Evolutionary conservation across 2,113 vertebrate genomes (phyloP).

Genomic region (Macquaria ambigua): DNA sequence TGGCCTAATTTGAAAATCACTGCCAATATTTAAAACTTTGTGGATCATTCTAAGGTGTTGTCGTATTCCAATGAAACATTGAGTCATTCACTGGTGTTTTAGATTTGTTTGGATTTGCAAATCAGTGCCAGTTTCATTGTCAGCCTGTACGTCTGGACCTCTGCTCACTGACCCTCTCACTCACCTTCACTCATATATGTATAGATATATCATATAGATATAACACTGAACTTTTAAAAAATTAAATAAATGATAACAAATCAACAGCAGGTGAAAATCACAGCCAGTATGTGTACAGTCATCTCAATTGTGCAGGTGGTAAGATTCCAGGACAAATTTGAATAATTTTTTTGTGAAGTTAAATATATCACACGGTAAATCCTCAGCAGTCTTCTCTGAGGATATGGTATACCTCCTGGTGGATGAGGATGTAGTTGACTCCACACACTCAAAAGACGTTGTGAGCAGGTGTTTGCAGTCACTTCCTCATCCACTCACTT

Average conservation of each 20-base stretch:
- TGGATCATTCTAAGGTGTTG: conserved; percentile 10
- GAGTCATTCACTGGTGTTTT: conserved; percentile 20
- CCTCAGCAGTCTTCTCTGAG: not conserved
- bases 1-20: conserved; percentile 33
- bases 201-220: not conserved
- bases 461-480: not conserved
- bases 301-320: not conserved
- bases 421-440: not conserved
- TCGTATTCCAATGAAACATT: conserved; percentile 9
- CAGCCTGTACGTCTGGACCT: conserved; percentile 4
- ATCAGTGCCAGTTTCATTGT: conserved; percentile 23
- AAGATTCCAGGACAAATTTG: not conserved
- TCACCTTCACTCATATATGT: not conserved
- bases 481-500: not conserved
- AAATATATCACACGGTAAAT: not conserved
- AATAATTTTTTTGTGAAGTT: not conserved
- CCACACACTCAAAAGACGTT: not conserved
- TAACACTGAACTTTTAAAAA: not conserved
- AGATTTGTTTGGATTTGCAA: conserved; percentile 38
- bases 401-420: not conserved
- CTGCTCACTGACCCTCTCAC: not conserved
- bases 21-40: conserved; percentile 31
- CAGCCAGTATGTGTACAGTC: not conserved
- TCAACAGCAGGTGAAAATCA: conserved; percentile 6
- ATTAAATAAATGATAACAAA: not conserved